Percentiles rank a stretch among this genome's conserved stretches.
These are phyloP conservation scores for Pelmatolapia mariae DNA, from an alignment of 2,113 vertebrate genomes.

Conservation along the genomic window DNA sequence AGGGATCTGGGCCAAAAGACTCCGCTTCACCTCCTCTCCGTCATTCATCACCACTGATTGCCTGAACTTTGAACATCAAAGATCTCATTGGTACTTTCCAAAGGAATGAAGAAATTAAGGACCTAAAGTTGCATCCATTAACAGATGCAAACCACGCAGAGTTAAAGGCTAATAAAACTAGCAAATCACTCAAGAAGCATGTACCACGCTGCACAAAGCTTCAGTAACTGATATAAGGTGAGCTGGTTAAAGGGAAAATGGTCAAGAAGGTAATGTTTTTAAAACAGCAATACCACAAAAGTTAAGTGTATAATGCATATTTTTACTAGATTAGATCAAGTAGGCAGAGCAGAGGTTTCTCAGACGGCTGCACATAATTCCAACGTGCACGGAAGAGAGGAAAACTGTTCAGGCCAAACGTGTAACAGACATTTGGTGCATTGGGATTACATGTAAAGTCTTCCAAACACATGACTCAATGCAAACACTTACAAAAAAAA, in stretches of 20 bases:
- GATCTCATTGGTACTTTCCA: neutral
- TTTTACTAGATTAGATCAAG: neutral
- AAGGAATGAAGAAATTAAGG: neutral
- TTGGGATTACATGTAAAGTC: neutral
- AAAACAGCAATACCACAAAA: neutral
- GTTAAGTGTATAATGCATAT: neutral
- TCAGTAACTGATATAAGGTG: neutral
- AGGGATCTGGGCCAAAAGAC: neutral
- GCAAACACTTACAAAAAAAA: neutral
- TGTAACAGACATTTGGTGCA: neutral
- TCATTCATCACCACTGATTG: constrained; percentile 32
- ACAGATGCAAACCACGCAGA: neutral
- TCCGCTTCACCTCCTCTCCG: neutral
- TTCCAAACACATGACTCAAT: neutral
- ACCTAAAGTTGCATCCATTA: neutral
- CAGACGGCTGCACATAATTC: neutral
- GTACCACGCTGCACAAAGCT: neutral
- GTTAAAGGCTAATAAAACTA: neutral
- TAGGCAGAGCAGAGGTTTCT: neutral
- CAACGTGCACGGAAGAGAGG: neutral
- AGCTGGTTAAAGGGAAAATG: neutral
- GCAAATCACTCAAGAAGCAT: neutral
- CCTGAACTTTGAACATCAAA: constrained; percentile 19
- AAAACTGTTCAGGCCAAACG: neutral
- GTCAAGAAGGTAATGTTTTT: neutral